phyloP scores from a whole-genome alignment of 2,888 invertebrate genomes.

The Meta bourneti region DNA sequence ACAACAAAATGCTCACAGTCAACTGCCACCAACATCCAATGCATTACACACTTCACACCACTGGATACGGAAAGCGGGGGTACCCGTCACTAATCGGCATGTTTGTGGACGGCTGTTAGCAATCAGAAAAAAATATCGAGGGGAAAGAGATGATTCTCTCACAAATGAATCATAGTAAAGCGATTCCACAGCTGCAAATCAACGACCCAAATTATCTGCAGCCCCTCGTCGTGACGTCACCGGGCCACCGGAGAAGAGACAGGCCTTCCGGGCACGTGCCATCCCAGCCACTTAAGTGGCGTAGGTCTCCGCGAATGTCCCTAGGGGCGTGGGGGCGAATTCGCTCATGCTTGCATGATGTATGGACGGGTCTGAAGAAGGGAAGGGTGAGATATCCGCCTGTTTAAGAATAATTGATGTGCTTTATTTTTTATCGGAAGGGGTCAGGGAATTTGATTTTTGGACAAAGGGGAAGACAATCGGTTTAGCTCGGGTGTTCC shows the following conservation, averaged over 20 bases:
- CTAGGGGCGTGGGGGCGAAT: constrained; percentile 30
- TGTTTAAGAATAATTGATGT: constrained; percentile 56
- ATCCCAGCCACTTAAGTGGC: constrained; percentile 41
- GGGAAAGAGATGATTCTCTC: not conserved
- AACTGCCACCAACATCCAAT: too few relatives aligned
- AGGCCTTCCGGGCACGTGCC: constrained; percentile 30
- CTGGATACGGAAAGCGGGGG: too few relatives aligned
- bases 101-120: too few relatives aligned
- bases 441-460: constrained; percentile 61
- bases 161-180: constrained; percentile 51
- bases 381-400: constrained; percentile 30
- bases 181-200: constrained; percentile 56
- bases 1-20: too few relatives aligned
- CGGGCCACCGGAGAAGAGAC: not conserved
- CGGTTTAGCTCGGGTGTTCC: not conserved
- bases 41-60: too few relatives aligned
- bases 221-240: constrained; percentile 44
- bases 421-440: constrained; percentile 20
- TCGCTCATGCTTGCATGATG: constrained; percentile 54
- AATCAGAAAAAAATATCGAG: too few relatives aligned
- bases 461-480: not conserved
- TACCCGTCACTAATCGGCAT: too few relatives aligned
- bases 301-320: constrained; percentile 25
- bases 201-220: constrained; percentile 40
- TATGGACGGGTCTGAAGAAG: not conserved